These are phyloP conservation scores for Pocillopora meandrina DNA, from an alignment of 92 coral and sea anemone genomes.

Conservation along the genomic window DNA sequence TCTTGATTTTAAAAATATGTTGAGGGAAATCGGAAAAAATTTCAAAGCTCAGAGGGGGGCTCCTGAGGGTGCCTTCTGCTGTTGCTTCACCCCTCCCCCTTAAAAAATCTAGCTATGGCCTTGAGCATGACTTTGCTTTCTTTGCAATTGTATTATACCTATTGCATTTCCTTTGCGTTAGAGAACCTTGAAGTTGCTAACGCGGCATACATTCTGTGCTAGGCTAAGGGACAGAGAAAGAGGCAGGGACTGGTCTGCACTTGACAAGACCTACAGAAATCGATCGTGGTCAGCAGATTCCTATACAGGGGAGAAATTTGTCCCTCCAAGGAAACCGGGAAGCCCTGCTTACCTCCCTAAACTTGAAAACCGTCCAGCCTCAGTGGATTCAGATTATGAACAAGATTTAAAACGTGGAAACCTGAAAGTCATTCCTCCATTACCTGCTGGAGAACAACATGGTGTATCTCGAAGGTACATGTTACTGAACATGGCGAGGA, in stretches of 20 bases:
- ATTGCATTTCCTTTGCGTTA: no score
- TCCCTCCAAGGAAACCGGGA: conserved; percentile 23
- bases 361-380: conserved; percentile 65
- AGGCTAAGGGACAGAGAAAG: conserved; percentile 51
- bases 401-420: conserved; percentile 48
- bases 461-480: conserved; percentile 42
- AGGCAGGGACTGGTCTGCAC: conserved; percentile 47
- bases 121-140: no score
- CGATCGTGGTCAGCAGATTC: conserved; percentile 79
- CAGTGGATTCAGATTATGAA: conserved; percentile 39
- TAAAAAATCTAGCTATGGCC: no score
- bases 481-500: not conserved
- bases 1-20: no score
- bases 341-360: conserved; percentile 59
- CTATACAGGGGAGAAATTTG: conserved; percentile 29
- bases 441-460: conserved; percentile 17
- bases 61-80: no score
- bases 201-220: not conserved
- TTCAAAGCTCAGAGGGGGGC: no score
- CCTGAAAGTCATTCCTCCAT: conserved; percentile 56
- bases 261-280: conserved; percentile 12
- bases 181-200: not conserved
- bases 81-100: no score
- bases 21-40: no score
- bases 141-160: no score